Conservation (phyloP, 2,113 vertebrate genomes). For the human region DNA sequence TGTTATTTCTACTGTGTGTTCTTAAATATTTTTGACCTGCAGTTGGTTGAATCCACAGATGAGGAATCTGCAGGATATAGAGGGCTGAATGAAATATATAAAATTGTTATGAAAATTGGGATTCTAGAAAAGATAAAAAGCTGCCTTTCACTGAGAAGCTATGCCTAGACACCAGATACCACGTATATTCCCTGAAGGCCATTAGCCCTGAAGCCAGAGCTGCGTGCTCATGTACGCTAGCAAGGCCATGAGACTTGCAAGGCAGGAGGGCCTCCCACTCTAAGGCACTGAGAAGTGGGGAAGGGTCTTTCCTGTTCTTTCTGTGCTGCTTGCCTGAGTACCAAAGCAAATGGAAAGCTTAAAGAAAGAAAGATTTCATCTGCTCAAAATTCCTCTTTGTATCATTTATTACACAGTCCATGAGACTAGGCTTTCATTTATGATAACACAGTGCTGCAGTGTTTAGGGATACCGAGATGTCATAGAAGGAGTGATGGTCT, state of each 20-base stretch:
- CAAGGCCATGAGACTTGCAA: background rate
- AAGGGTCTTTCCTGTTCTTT: background rate
- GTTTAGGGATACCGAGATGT: background rate
- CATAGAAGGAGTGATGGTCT: background rate
- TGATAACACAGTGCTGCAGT: too few species aligned
- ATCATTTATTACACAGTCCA: too few species aligned
- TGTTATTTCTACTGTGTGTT: background rate
- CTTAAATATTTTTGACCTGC: background rate
- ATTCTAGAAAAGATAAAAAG: background rate
- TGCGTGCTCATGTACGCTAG: rapidly evolving
- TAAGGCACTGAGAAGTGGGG: background rate
- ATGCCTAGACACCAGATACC: rapidly evolving
- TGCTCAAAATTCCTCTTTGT: background rate
- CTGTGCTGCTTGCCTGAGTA: background rate
- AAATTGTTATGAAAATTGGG: background rate
- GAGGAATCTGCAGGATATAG: background rate
- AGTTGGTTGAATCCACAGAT: background rate
- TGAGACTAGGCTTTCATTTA: background rate
- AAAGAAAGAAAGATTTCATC: background rate
- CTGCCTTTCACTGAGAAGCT: background rate
- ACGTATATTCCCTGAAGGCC: background rate
- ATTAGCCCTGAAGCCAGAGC: background rate
- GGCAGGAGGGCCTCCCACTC: background rate
- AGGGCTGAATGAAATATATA: background rate
- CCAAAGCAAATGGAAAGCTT: background rate